These are phyloP conservation scores for Alligator sinensis DNA, from an alignment of 2,113 vertebrate species.

Conservation along the genomic window DNA sequence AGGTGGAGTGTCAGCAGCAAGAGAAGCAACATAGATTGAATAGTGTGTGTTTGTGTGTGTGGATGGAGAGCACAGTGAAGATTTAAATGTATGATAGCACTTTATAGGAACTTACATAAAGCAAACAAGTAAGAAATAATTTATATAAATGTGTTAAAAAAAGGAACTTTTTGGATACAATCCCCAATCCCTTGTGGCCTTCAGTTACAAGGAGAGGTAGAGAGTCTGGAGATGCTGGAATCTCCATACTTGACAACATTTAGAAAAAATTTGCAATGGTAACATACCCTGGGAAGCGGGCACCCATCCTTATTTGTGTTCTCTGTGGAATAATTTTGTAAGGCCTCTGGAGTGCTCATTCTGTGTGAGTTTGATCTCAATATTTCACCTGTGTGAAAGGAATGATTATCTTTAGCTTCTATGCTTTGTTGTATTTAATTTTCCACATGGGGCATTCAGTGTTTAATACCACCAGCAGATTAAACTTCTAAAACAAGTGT, in stretches of 20 bases:
- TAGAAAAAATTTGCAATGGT: neutral
- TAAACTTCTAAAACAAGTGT: neutral
- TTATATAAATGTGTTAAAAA: neutral
- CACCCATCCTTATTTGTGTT: no score
- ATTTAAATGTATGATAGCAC: neutral
- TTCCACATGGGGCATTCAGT: neutral
- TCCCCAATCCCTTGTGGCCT: neutral
- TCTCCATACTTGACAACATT: neutral
- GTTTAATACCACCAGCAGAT: neutral
- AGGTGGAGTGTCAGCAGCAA: no score
- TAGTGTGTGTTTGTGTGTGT: no score
- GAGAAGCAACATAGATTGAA: no score
- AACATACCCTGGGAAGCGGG: neutral
- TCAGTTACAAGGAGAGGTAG: neutral
- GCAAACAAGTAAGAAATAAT: neutral
- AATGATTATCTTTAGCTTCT: neutral
- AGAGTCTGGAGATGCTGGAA: neutral
- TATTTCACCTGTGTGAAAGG: neutral
- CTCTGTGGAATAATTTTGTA: neutral
- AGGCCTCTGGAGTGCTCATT: neutral
- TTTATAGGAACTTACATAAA: neutral
- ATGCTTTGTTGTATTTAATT: neutral
- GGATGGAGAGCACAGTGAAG: no score
- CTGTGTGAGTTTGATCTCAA: neutral
- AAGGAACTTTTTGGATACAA: neutral